phyloP scores from a whole-genome alignment of 2,797 vertebrate genomes.

The Dallia pectoralis region DNA sequence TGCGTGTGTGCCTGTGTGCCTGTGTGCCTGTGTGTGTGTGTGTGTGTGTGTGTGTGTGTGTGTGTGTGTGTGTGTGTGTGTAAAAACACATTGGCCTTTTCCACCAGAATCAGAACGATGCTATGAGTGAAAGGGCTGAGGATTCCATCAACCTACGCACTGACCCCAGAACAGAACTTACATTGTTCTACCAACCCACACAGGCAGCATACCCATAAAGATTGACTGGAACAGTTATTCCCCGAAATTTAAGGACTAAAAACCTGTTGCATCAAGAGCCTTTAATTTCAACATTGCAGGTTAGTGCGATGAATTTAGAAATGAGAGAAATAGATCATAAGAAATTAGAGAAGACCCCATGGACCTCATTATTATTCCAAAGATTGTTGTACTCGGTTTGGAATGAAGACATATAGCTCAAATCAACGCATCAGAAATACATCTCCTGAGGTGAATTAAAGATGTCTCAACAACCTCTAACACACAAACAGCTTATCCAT shows the following conservation, averaged over 20 bases:
- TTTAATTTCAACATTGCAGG: neutral
- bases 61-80: slow-evolving; percentile 15
- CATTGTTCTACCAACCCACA: slow-evolving; percentile 15
- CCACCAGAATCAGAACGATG: neutral
- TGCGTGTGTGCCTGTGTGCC: slow-evolving; percentile 10
- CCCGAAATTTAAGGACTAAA: neutral
- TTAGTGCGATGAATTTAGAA: neutral
- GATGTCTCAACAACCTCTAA: neutral
- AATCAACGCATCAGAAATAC: neutral
- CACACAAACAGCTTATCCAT: neutral
- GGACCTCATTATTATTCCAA: neutral
- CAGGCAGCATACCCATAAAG: slow-evolving; percentile 2
- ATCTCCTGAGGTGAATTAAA: neutral
- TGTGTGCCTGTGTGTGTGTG: slow-evolving; percentile 12
- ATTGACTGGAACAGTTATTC: neutral
- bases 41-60: neutral
- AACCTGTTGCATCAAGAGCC: neutral
- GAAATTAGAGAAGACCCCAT: neutral
- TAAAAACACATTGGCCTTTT: neutral
- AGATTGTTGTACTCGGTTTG: neutral
- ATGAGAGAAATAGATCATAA: neutral
- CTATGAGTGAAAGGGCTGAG: slow-evolving; percentile 15
- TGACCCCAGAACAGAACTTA: slow-evolving; percentile 10
- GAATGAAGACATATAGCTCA: neutral
- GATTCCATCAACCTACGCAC: slow-evolving; percentile 42